phyloP scores from a whole-genome alignment of 2,888 invertebrate genomes.

The Papilio gigon region DNA sequence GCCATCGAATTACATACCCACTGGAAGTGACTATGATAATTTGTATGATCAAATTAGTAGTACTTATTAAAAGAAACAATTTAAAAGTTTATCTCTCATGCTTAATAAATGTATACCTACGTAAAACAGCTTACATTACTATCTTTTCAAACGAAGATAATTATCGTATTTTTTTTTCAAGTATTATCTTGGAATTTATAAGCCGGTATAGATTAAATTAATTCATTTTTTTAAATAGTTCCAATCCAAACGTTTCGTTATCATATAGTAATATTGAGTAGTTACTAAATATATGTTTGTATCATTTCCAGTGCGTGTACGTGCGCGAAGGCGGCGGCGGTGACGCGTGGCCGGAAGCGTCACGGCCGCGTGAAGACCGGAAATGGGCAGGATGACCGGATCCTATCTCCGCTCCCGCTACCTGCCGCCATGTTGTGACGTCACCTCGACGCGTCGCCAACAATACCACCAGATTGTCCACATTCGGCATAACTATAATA shows the following conservation, averaged over 20 bases:
- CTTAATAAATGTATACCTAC: too few species aligned
- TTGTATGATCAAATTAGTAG: neutral
- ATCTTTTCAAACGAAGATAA: too few species aligned
- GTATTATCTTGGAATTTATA: too few species aligned
- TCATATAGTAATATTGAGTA: too few species aligned
- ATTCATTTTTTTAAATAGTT: too few species aligned
- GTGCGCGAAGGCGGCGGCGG: slow-evolving; percentile 64
- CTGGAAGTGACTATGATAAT: slow-evolving; percentile 55
- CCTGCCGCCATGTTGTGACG: slow-evolving; percentile 79
- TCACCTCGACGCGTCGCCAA: slow-evolving; percentile 58
- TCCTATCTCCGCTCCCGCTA: slow-evolving; percentile 81
- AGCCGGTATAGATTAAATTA: too few species aligned
- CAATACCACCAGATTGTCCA: slow-evolving; percentile 37
- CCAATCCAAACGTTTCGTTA: too few species aligned
- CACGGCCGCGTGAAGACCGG: slow-evolving; percentile 83
- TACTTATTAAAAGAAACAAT: neutral
- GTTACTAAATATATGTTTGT: neutral
- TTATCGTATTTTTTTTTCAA: too few species aligned
- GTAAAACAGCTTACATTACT: too few species aligned
- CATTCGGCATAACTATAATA: slow-evolving; percentile 36
- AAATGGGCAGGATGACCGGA: slow-evolving; percentile 83
- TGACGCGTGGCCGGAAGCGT: slow-evolving; percentile 82
- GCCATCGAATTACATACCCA: slow-evolving; percentile 44
- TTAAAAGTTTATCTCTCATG: too few species aligned
- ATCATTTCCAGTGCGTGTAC: slow-evolving; percentile 60